Base-by-base conservation (phyloP, 2,113 vertebrate genomes). In the Lagopus muta region DNA sequence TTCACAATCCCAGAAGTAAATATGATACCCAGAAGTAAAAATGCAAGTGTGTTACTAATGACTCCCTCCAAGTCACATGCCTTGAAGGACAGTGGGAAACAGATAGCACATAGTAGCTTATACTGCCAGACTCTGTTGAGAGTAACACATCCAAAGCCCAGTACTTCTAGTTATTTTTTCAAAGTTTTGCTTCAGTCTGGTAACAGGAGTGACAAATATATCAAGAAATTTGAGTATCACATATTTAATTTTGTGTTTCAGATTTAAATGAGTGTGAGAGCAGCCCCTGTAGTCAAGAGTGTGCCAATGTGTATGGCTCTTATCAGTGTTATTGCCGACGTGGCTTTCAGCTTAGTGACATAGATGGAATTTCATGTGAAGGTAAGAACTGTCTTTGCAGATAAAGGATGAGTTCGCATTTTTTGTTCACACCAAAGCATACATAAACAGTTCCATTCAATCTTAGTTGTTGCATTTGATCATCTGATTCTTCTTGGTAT, bases 311-410 rank as follows among this genome's bases (percentile, higher is more conserved):
- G 38, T 99, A 99, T 0, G 99, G 99, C 57, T 99, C 99, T 67
- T 99, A 99, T 95, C 99, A 99, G 97, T 99, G 99, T 55, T 99
- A 99, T 78, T 99, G 99, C 92, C 99, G 99, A 75, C 98, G 99
- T 1, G 99, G 99, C 11, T 99, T 99, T 96, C 99, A 99, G 93
- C 99, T 99, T 61, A 99, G 99, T 11, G 99, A 99, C n/a, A 95
- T 98, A 9, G 99, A 99, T 16, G 99, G 99, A 28, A 95, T 98
- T 73, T 99, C 98, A 1, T 99, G 99, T 54, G 99, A 99, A 98
- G 99, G 99, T 99, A 96, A 97, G 97, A 58, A 19, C 24, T 8
- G 10, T 1, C 2, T 70, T 24, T 73, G 30, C 42, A 86, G 28
- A 15, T 17, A 25, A 8, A 43, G 16, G 6, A 5, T 40, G 67